Evolutionary conservation across 2,797 vertebrate species (phyloP).

Genomic region (Premnoplex brunnescens): DNA sequence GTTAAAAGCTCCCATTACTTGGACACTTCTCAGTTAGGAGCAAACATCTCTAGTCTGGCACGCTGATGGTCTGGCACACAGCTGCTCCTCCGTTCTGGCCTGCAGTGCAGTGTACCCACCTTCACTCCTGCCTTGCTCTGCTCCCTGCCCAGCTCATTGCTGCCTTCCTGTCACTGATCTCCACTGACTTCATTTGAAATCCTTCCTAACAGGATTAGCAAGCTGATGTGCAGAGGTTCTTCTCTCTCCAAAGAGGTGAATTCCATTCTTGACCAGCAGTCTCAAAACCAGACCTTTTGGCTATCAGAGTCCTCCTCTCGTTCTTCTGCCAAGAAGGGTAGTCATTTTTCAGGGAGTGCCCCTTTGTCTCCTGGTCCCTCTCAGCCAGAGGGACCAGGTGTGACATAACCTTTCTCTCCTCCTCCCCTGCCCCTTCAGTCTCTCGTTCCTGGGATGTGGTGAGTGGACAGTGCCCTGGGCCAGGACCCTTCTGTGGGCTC

Average conservation of each 20-base stretch:
- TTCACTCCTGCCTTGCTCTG: not conserved
- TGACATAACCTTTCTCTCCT: not conserved
- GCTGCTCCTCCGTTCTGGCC: not conserved
- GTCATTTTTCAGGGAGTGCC: not conserved
- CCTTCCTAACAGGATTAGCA: not conserved
- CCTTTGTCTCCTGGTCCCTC: not conserved
- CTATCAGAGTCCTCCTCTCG: not conserved
- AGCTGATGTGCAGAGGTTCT: not conserved
- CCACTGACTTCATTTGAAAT: not conserved
- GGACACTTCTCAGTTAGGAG: not conserved
- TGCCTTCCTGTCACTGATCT: not conserved
- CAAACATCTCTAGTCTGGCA: rapidly evolving
- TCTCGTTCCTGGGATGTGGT: not conserved
- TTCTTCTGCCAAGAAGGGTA: not conserved
- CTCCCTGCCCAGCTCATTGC: not conserved
- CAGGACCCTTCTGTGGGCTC: not conserved
- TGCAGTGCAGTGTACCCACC: not conserved
- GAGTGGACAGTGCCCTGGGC: not conserved
- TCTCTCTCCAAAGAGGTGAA: not conserved
- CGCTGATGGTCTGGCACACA: not conserved
- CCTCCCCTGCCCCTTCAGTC: not conserved
- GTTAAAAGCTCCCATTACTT: not conserved
- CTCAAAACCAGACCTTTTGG: not conserved
- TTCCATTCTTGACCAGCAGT: not conserved
- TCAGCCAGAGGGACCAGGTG: not conserved